Conservation (phyloP, 1,140 invertebrate species). For the Macrobrachium rosenbergii region DNA sequence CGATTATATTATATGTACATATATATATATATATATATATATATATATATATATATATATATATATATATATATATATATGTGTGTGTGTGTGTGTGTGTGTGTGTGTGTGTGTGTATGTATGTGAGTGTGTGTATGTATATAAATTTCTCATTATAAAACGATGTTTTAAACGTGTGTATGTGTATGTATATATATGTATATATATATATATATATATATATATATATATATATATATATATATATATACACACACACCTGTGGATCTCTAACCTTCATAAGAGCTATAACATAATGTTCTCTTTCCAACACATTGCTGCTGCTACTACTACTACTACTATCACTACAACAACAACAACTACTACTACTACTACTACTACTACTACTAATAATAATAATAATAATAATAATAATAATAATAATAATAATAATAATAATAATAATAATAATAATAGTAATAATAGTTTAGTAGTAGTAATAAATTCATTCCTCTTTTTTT, state of each 20-base stretch:
- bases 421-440: too few species aligned
- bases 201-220: conserved; percentile 18
- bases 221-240: conserved; percentile 13
- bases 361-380: too few species aligned
- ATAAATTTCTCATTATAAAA: background rate
- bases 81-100: background rate
- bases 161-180: background rate
- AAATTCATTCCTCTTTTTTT: too few species aligned
- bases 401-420: too few species aligned
- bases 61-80: conserved; percentile 10
- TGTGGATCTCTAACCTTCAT: background rate
- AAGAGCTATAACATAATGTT: background rate
- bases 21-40: conserved; percentile 10
- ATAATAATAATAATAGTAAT: too few species aligned
- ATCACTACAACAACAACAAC: too few species aligned
- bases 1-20: background rate
- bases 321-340: too few species aligned
- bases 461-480: too few species aligned
- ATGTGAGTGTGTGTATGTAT: background rate
- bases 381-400: too few species aligned
- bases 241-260: background rate
- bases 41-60: background rate
- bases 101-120: background rate
- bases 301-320: too few species aligned
- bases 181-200: background rate